Base-by-base conservation (phyloP, 2,797 vertebrate genomes). In the Austrolebias charrua region DNA sequence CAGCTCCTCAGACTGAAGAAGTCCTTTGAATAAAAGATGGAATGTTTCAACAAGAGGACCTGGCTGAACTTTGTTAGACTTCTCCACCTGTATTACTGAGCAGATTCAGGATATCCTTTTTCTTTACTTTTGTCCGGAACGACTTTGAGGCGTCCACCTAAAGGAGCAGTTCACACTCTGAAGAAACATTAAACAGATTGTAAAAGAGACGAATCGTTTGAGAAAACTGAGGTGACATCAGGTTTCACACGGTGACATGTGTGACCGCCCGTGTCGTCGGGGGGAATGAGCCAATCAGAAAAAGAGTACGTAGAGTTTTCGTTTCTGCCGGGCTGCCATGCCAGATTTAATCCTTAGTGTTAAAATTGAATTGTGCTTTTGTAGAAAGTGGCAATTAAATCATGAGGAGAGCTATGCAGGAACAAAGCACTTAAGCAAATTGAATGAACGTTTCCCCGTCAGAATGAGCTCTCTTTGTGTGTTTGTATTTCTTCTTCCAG, bases 341-440 rank as follows among this genome's bases (percentile, higher is more conserved):
- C 63, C 71, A 82, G 78, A 86, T 89, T 86, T 79, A 82, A 89
- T 89, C 73, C 60, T 46, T 64, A 48, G 77, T 86, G 84, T 71
- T 42, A 35, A 85, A 90, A 91, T 83, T 87, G 78, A 91, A 88
- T 90, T 86, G 80, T 79, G 80, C 78, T 86, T 83, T 83, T 84
- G 81, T 62, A 81, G 73, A 86, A 89, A 87, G 85, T 83, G 78
- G 83, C 86, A 89, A 91, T 91, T 91, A 88, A 89, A 90, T 91
- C 83, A 87, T 45, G 69, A 82, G 65, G 71, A 83, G 86, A 72
- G 67, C 82, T 69, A 56, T 71, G 69, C 75, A 72, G 84, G 77
- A 87, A 82, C 83, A 80, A 76, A 88, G 86, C 88, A 92, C 90
- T 92, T 86, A 80, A 77, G 79, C 79, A 89, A 89, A 92, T 90